Percentiles rank a stretch among this genome's conserved stretches.
These are phyloP conservation scores for Drosophila mayaguana DNA, from an alignment of 2,888 invertebrate genomes.

Conservation along the genomic window DNA sequence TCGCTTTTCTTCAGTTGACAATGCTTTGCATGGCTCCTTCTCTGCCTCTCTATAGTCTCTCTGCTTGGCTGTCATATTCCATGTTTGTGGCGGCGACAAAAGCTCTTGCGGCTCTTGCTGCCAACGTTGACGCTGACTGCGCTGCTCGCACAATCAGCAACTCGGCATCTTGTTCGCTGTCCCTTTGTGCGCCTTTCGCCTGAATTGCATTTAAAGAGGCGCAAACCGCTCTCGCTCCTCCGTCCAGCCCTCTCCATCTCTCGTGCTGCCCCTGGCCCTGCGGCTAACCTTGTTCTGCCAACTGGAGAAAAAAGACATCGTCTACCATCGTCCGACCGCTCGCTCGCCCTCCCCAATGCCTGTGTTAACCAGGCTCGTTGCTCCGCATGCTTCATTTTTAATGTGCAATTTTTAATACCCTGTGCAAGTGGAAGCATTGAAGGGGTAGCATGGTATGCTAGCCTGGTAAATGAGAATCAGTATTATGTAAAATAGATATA, in stretches of 20 bases:
- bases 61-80: conserved; percentile 74
- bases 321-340: conserved; percentile 23
- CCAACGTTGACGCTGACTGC: conserved; percentile 33
- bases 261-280: conserved; percentile 16
- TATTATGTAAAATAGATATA: background rate
- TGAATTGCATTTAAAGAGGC: conserved; percentile 73
- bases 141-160: conserved; percentile 69
- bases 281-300: conserved; percentile 72
- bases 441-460: background rate
- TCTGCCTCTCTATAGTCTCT: background rate
- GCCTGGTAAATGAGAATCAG: background rate
- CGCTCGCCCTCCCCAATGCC: conserved; percentile 1
- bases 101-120: conserved; percentile 54
- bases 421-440: accelerated
- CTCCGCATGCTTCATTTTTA: conserved; percentile 73
- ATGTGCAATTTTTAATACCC: conserved; percentile 66
- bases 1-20: conserved; percentile 76
- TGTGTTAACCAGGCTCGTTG: conserved; percentile 33
- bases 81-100: conserved; percentile 79
- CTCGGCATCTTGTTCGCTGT: conserved; percentile 81
- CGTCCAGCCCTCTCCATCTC: background rate
- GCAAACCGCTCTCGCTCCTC: conserved; percentile 23
- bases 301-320: conserved; percentile 66
- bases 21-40: conserved; percentile 70
- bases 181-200: conserved; percentile 81